Conservation (phyloP, 1,140 invertebrate genomes). For the Brachionus rubens region DNA sequence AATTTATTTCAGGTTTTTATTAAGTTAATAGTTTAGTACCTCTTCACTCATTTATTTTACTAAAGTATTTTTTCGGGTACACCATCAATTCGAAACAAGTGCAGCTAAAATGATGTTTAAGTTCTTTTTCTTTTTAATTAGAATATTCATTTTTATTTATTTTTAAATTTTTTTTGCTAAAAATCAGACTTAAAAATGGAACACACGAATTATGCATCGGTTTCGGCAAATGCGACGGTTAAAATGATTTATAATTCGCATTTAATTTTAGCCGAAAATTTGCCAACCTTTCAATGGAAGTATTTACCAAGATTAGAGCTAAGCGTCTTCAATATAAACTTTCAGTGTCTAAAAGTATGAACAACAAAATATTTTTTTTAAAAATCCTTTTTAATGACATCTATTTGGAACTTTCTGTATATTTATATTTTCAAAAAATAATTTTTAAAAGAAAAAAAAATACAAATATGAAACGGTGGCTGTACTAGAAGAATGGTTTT, state of each 20-base stretch:
- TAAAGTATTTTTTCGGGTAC: too few species aligned
- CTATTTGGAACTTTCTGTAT: not conserved
- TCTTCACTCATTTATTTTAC: too few species aligned
- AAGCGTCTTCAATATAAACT: conserved; percentile 11
- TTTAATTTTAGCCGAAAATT: conserved; percentile 22
- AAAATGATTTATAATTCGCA: conserved; percentile 20
- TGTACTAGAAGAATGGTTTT: not conserved
- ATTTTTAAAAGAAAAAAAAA: conserved; percentile 8
- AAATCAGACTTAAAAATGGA: not conserved
- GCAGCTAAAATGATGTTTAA: too few species aligned
- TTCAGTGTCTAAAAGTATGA: not conserved
- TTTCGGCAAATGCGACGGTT: not conserved
- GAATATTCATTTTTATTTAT: too few species aligned
- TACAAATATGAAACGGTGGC: not conserved
- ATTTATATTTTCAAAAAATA: not conserved
- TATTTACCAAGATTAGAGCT: not conserved
- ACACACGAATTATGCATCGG: not conserved
- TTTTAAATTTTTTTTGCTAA: too few species aligned
- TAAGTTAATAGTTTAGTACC: too few species aligned
- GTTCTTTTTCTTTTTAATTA: too few species aligned
- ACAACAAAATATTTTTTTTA: too few species aligned
- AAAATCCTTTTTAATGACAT: too few species aligned
- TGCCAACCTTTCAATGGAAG: not conserved
- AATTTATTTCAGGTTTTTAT: too few species aligned
- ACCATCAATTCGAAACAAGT: too few species aligned